A percentile compares a stretch with the other conserved stretches of the same genome.
Evolutionary conservation across 2,113 vertebrate genomes (phyloP).

Genomic region (Jacana jacana): DNA sequence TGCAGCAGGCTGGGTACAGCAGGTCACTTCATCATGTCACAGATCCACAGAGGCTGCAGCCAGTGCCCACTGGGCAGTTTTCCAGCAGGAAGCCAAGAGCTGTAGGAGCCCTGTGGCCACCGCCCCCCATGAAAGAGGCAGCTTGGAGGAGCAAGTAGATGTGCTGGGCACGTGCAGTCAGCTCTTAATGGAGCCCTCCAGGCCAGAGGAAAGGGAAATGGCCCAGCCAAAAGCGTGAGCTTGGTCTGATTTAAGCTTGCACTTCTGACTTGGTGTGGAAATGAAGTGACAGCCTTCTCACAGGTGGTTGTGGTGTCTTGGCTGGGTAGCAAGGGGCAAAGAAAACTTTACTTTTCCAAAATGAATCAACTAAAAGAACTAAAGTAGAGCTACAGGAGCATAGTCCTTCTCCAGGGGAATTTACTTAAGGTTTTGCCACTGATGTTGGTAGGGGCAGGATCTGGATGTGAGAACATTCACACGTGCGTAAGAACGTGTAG

Average conservation of each 20-base stretch:
- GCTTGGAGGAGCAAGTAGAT: not conserved
- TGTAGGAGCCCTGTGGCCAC: fast-evolving
- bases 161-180: not conserved
- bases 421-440: not conserved
- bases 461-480: not conserved
- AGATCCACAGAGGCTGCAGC: not conserved
- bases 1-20: not conserved
- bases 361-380: not conserved
- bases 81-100: not conserved
- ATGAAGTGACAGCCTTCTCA: not conserved
- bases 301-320: not conserved
- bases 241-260: not conserved
- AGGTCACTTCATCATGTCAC: too few relatives aligned
- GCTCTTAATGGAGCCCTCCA: not conserved
- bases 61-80: not conserved
- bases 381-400: not conserved
- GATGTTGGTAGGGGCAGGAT: not conserved
- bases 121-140: not conserved
- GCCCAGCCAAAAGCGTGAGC: not conserved
- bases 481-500: not conserved
- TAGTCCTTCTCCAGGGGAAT: not conserved
- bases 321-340: not conserved
- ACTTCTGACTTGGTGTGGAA: not conserved
- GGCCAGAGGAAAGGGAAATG: not conserved
- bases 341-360: not conserved